Evolutionary conservation across 2,888 invertebrate genomes (phyloP), one percentile per base, ranked within the genome.

Genomic region (Drosophila glabriapex): DNA sequence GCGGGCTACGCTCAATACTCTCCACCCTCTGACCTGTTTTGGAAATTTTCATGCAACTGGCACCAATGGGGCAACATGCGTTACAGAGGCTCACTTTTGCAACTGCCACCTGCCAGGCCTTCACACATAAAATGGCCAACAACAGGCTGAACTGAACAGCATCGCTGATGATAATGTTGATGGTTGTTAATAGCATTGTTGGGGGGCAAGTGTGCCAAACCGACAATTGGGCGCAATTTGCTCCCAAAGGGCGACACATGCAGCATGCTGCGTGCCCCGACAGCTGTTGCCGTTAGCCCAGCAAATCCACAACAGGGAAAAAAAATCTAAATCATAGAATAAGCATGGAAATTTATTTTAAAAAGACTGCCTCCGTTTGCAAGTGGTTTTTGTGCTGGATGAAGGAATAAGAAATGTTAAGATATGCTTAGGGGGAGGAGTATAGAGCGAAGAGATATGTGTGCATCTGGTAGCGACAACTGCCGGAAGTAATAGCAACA

Each of bases 401-500:
- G 63, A 41, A 53, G 37, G 33, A 31, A 19, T 41, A 12, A 54
- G 37, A 25, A 29, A 31, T 53, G 35, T n/a, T 41, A 37, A 31
- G 37, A 31, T 25, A 33, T 25, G 41, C 12, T 12, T 31, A 49
- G 3, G 31, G 25, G 16, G 12, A 22, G 7, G 25, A 2, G 46
- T 2, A 46, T 16, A 25, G 46, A 28, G 25, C 16, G 50, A 28
- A 60, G 31, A 37, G 52, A 49, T 55, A 35, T 56, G 43, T 55
- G 73, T 85, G 82, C 85, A 85, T 69, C 89, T 87, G 87, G 68
- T 60, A 76, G 69, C 79, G 87, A 78, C 85, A 85, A 75, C 81
- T 85, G 85, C 80, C 83, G 87, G 88, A 88, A 90, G 84, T 90
- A 88, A 90, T 88, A 88, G 88, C 85, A 90, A 85, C 86, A 85